These are phyloP conservation scores for Periophthalmus magnuspinnatus DNA, from an alignment of 2,797 vertebrate species.

Conservation along the genomic window DNA sequence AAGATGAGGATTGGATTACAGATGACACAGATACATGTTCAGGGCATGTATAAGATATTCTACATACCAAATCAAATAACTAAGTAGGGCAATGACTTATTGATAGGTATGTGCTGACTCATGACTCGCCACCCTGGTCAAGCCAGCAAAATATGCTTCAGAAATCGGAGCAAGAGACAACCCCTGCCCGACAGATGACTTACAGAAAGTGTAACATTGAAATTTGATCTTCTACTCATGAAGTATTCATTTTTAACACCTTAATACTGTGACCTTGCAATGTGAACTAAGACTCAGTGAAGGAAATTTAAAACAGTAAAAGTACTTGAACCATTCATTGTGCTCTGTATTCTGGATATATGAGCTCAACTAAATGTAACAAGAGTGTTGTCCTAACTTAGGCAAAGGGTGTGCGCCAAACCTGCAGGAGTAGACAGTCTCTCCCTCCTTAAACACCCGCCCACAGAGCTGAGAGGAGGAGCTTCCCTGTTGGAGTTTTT, in stretches of 20 bases:
- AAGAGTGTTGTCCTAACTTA: not conserved
- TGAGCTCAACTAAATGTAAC: not conserved
- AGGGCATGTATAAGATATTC: too few species aligned
- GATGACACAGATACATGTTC: too few species aligned
- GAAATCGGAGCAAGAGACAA: too few species aligned
- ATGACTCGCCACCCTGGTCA: too few species aligned
- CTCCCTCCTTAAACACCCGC: constrained; percentile 95
- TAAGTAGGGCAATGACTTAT: too few species aligned
- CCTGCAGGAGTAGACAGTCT: constrained; percentile 99
- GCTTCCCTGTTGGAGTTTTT: constrained; percentile 86
- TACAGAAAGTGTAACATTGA: constrained; percentile 7
- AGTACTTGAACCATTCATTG: not conserved
- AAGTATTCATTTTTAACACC: constrained; percentile 50
- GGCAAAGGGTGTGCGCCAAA: constrained; percentile 59
- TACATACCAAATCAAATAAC: too few species aligned
- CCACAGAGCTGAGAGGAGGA: constrained; percentile 90
- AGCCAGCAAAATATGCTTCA: not conserved
- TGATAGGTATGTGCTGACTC: too few species aligned
- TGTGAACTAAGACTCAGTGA: constrained; percentile 23
- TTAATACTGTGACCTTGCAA: constrained; percentile 23
- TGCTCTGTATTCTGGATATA: not conserved
- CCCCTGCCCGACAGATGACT: too few species aligned
- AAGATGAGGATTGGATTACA: too few species aligned
- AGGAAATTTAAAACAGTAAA: constrained; percentile 9
- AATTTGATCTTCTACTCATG: constrained; percentile 29